Conservation (phyloP, 2,113 vertebrate genomes). For the Castor canadensis region DNA sequence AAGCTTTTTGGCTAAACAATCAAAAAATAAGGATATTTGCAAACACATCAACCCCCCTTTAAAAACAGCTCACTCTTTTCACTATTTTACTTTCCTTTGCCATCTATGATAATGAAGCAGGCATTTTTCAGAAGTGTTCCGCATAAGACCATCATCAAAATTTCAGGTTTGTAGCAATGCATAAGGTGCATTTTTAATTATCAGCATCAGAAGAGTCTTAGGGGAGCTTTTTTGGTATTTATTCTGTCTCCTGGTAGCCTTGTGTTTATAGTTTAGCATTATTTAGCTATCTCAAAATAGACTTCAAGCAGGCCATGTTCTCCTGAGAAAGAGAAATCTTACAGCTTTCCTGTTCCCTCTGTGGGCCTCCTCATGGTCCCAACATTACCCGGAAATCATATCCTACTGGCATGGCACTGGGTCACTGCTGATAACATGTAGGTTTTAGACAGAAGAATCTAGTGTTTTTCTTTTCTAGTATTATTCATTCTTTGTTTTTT, state of each 20-base stretch:
- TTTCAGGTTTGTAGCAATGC: background rate
- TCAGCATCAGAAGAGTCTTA: background rate
- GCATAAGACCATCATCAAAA: background rate
- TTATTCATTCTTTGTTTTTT: background rate
- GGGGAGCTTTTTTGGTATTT: background rate
- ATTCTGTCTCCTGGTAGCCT: background rate
- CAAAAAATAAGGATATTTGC: background rate
- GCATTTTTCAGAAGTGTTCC: background rate
- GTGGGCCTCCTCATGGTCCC: background rate
- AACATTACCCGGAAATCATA: background rate
- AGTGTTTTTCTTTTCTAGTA: background rate
- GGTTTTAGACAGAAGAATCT: background rate
- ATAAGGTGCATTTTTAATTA: background rate
- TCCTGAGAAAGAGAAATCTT: background rate
- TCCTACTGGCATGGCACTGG: background rate
- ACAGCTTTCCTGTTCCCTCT: background rate
- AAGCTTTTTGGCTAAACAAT: background rate
- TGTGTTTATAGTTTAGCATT: background rate
- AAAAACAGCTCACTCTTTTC: background rate
- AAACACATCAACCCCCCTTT: background rate
- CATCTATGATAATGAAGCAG: background rate
- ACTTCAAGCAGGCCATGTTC: background rate
- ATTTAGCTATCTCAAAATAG: background rate
- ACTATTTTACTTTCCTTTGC: background rate
- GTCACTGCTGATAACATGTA: rapidly evolving